Conservation (phyloP, 2,888 invertebrate genomes). For the Sarcophaga caerulescens region DNA sequence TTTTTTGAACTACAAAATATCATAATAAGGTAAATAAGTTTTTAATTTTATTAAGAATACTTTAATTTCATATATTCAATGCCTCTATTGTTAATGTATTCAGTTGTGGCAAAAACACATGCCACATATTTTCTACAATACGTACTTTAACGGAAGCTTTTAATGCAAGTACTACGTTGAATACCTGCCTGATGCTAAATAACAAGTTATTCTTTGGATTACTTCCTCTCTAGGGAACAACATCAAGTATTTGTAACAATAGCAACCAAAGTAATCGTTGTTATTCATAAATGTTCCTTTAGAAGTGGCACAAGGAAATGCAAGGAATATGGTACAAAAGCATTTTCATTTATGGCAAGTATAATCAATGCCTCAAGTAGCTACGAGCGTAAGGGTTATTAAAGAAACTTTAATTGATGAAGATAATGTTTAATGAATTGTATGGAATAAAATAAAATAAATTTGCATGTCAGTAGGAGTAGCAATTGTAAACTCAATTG, state of each 20-base stretch:
- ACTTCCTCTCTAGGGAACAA: conserved; percentile 35
- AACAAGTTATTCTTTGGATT: conserved; percentile 14
- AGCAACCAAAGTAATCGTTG: neutral
- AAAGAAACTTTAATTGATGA: conserved; percentile 24
- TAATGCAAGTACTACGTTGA: conserved; percentile 30
- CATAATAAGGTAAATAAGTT: too few relatives aligned
- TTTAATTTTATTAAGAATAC: neutral
- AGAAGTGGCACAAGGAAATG: neutral
- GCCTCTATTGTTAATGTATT: neutral
- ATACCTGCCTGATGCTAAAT: conserved; percentile 8
- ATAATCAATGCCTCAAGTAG: neutral
- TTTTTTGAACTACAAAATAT: too few relatives aligned
- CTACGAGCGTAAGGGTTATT: conserved; percentile 14
- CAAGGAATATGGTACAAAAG: neutral
- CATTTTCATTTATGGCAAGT: neutral
- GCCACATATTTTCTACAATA: neutral
- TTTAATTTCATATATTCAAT: neutral
- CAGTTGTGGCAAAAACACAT: neutral
- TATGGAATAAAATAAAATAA: neutral
- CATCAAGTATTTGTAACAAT: conserved; percentile 9
- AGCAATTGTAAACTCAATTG: neutral
- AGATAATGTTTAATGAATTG: conserved; percentile 44
- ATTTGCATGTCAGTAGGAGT: neutral
- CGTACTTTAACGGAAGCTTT: conserved; percentile 15
- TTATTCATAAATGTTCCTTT: neutral